Evolutionary conservation across 1,140 invertebrate genomes (phyloP), one percentile per base, ranked within the genome.

Genomic region (Thereuonema tuberculata): DNA sequence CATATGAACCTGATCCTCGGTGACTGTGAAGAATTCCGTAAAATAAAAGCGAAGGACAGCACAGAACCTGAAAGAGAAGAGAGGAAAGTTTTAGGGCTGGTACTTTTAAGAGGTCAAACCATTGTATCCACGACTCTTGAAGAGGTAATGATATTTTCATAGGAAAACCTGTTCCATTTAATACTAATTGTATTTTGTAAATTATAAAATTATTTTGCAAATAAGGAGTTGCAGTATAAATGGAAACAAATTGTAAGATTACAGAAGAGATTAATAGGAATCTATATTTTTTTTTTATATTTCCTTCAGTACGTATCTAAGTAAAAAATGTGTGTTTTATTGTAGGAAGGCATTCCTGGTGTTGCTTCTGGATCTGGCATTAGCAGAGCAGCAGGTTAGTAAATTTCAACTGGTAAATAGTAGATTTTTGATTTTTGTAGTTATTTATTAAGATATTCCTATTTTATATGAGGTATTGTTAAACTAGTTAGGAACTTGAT

Each of bases 91-190:
- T 75, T 99, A 17, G 97, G 97, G 23, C 87, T 99, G 73, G 92
- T 99, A 0, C 75, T 99, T 43, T 73, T 99, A 17, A 78, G 97
- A 49, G 97, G 94, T 15, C 93, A 99, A 74, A 95, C 95, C 68
- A 93, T 99, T 60, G 96, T 99, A 1, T 97, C 94, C 0, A 79
- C 99, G 67, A 98, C 94, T 0, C 93, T 99, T 0, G 95, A 99
- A 31, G 96, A 99, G 64, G 76, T 76, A 66, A 62, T n/a, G n/a
- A n/a, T n/a, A n/a, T n/a, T 31, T 25, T 5, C 20, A 26, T 20
- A 28, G n/a, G n/a, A n/a, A n/a, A n/a, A n/a, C n/a, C 14, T 43
- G 53, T 46, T 57, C 12, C 24, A 55, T 43, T 53, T 61, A 63
- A 17, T 54, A 28, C 1, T 24, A 43, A 52, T 23, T 5, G 20